These are phyloP conservation scores for Oreochromis grahami DNA, from an alignment of 2,797 vertebrate species.

Conservation along the genomic window DNA sequence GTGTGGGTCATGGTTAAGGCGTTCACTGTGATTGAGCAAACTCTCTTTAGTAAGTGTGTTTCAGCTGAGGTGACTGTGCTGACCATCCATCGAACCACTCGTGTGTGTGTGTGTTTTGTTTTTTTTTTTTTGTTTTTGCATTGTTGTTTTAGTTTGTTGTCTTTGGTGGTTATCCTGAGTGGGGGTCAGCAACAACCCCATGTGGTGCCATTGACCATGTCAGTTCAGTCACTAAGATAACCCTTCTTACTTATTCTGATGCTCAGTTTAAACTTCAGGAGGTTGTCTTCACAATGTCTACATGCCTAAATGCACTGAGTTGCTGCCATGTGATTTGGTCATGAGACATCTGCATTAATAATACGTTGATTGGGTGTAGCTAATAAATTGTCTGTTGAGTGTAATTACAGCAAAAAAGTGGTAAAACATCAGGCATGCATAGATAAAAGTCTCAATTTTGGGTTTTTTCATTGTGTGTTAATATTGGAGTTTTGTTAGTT, in stretches of 20 bases:
- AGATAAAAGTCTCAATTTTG: not conserved
- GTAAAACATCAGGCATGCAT: not conserved
- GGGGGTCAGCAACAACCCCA: not conserved
- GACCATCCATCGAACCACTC: not conserved
- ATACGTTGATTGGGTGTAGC: not conserved
- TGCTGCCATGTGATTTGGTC: not conserved
- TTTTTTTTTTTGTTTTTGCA: not conserved
- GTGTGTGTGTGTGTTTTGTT: fast-evolving
- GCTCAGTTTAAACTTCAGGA: not conserved
- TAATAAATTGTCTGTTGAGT: not conserved
- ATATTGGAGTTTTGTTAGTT: not conserved
- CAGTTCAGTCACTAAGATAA: not conserved
- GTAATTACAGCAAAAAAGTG: not conserved
- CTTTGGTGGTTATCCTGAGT: not conserved
- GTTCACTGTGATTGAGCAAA: not conserved
- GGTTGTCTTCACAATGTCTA: not conserved
- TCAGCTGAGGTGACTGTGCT: not conserved
- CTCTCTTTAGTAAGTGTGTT: not conserved
- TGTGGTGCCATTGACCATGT: not conserved
- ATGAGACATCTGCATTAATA: not conserved
- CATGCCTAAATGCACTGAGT: not conserved
- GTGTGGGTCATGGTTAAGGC: not conserved
- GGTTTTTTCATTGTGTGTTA: not conserved
- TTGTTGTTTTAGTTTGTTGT: not conserved
- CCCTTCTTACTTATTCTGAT: not conserved